These are phyloP conservation scores for Numenius arquata DNA, from an alignment of 2,113 vertebrate species.

Conservation along the genomic window DNA sequence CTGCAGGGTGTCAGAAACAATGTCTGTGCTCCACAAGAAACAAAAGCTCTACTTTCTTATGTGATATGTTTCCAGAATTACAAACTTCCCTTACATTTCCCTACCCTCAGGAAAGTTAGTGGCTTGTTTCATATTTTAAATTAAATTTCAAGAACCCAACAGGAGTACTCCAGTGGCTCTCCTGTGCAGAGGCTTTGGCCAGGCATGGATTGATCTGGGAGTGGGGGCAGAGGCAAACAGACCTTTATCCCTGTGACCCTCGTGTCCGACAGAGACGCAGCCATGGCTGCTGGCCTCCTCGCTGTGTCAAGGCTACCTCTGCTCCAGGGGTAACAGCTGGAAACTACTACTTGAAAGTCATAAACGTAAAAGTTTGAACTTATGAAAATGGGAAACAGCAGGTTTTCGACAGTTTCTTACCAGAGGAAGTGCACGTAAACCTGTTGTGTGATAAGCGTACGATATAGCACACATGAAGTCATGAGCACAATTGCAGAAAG, in stretches of 20 bases:
- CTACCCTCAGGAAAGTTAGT: neutral
- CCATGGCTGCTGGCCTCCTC: rapidly evolving
- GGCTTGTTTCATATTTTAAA: neutral
- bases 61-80: neutral
- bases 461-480: neutral
- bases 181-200: neutral
- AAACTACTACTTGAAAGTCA: neutral
- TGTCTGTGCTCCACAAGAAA: neutral
- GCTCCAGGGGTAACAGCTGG: neutral
- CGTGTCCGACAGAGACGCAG: rapidly evolving
- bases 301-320: rapidly evolving
- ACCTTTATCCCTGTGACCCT: neutral
- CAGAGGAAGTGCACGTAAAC: neutral
- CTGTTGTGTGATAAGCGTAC: neutral
- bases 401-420: neutral
- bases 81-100: neutral
- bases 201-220: neutral
- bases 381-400: neutral
- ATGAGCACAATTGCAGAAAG: neutral
- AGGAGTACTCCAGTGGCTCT: neutral
- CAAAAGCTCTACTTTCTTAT: neutral
- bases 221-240: neutral
- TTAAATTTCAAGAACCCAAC: neutral
- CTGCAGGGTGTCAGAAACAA: neutral
- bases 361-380: neutral